Evolutionary conservation across 2,888 invertebrate species (phyloP).

Genomic region (Helobdella robusta): DNA sequence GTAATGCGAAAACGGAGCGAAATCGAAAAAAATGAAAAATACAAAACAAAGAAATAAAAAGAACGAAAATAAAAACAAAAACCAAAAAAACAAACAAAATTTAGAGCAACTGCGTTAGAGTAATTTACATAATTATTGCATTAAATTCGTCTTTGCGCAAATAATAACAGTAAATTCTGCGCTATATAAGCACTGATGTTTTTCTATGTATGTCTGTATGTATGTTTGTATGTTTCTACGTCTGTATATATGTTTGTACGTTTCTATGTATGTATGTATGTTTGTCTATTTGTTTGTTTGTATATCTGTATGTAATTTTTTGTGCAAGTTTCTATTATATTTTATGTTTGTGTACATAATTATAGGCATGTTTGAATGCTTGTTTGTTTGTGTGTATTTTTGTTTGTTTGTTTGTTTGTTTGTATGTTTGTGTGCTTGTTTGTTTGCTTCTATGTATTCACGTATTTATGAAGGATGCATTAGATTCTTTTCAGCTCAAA

Average conservation of each 20-base stretch:
- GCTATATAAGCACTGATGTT: background rate
- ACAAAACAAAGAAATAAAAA: too few relatives aligned
- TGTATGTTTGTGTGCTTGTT: background rate
- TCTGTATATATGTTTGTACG: background rate
- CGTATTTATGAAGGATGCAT: too few relatives aligned
- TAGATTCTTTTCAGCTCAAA: too few relatives aligned
- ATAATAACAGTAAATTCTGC: slow-evolving; percentile 18
- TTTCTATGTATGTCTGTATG: background rate
- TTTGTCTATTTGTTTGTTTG: background rate
- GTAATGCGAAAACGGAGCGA: too few relatives aligned
- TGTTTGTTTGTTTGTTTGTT: background rate
- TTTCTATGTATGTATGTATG: background rate
- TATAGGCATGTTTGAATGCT: background rate
- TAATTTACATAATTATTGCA: slow-evolving; percentile 22
- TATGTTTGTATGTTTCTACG: background rate
- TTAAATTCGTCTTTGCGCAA: slow-evolving; percentile 21
- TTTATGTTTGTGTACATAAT: background rate
- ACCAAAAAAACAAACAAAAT: background rate
- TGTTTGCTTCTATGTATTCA: too few relatives aligned
- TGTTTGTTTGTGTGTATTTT: background rate
- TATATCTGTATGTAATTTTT: background rate
- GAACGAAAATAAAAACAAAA: background rate
- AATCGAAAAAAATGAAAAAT: too few relatives aligned
- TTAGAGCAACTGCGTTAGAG: background rate
- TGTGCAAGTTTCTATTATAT: too few relatives aligned